Conservation (phyloP, 2,797 vertebrate genomes). For the Periparus ater region DNA sequence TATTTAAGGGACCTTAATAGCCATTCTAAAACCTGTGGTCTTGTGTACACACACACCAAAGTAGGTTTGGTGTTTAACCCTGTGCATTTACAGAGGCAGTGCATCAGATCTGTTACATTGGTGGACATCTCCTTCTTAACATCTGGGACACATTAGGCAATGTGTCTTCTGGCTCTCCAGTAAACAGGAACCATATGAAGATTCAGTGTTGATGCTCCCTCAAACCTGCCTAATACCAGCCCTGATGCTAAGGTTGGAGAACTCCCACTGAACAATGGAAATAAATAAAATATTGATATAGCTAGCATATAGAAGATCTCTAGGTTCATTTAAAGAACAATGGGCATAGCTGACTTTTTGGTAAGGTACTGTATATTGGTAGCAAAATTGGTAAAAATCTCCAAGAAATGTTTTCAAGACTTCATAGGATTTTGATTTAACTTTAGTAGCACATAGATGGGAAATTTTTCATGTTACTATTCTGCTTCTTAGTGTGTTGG, state of each 20-base stretch:
- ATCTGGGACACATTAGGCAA: constrained; percentile 58
- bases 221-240: background rate
- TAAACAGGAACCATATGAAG: constrained; percentile 67
- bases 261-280: background rate
- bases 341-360: background rate
- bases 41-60: background rate
- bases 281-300: background rate
- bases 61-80: constrained; percentile 30
- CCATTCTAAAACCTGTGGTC: background rate
- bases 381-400: background rate
- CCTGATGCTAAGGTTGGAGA: background rate
- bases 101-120: background rate
- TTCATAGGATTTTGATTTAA: background rate
- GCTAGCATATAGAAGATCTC: background rate
- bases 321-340: background rate
- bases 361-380: background rate
- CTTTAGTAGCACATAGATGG: background rate
- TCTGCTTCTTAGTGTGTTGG: background rate
- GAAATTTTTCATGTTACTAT: background rate
- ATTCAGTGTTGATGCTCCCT: constrained; percentile 24
- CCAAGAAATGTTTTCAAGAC: background rate
- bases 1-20: background rate
- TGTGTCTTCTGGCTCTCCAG: constrained; percentile 64
- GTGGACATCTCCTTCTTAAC: constrained; percentile 43
- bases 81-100: background rate